Percentiles rank a stretch among this genome's conserved stretches.
Conservation (phyloP, 2,888 invertebrate species). For the Ophonus ardosiacus region DNA sequence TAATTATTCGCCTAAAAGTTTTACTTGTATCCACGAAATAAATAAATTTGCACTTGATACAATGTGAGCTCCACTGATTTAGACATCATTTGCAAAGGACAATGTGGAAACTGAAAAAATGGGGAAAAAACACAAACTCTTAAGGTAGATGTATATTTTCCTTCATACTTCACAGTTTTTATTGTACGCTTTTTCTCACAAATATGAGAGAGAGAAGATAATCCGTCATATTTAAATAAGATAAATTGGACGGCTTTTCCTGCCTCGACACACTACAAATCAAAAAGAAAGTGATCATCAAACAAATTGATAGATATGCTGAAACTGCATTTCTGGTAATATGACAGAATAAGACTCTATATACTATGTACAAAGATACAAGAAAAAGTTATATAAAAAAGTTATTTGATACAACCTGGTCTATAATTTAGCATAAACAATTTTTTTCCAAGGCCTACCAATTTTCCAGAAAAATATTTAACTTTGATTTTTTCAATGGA, state of each 20-base stretch:
- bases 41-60: neutral
- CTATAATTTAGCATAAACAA: too few relatives aligned
- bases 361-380: too few relatives aligned
- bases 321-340: too few relatives aligned
- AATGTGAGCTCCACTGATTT: constrained; percentile 9
- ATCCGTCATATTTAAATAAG: neutral
- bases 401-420: too few relatives aligned
- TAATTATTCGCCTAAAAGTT: constrained; percentile 29
- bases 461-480: too few relatives aligned
- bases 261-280: neutral
- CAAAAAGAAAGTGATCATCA: neutral
- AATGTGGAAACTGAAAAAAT: constrained; percentile 5
- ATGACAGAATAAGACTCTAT: too few relatives aligned
- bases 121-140: neutral
- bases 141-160: neutral
- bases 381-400: too few relatives aligned
- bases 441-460: too few relatives aligned
- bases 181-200: neutral
- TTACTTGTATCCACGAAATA: neutral
- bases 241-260: neutral
- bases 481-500: too few relatives aligned
- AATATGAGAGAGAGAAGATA: neutral
- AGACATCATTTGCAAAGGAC: neutral
- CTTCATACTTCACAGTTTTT: neutral
- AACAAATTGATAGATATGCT: too few relatives aligned